These are phyloP conservation scores for Poeciliopsis turneri DNA, from an alignment of 2,797 vertebrate genomes.

Conservation along the genomic window DNA sequence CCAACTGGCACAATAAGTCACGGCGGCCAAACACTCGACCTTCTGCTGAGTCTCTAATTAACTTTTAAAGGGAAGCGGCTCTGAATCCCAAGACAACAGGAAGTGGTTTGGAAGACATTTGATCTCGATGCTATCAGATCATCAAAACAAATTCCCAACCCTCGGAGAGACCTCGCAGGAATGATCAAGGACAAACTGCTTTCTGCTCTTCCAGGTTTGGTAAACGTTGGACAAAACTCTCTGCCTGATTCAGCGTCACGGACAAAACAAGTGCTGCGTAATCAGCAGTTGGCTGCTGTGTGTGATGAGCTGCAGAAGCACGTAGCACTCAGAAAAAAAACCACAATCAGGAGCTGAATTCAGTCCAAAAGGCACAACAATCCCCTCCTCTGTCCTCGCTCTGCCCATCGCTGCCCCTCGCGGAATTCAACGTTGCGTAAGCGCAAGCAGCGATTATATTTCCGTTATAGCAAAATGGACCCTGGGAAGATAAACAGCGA, in stretches of 20 bases:
- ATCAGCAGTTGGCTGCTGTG: slow-evolving; percentile 63
- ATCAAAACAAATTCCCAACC: slow-evolving; percentile 54
- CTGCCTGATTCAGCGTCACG: slow-evolving; percentile 41
- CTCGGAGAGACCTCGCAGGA: slow-evolving; percentile 24
- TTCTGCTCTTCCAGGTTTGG: slow-evolving; percentile 9
- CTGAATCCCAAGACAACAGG: slow-evolving; percentile 51
- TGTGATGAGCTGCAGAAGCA: slow-evolving; percentile 51
- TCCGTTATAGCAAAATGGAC: background rate
- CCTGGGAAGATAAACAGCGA: slow-evolving; percentile 1
- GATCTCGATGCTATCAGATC: slow-evolving; percentile 50
- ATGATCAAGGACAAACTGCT: slow-evolving; percentile 8
- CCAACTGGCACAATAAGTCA: slow-evolving; percentile 26
- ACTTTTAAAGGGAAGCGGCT: slow-evolving; percentile 28
- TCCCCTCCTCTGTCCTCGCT: slow-evolving; percentile 33
- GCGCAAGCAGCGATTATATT: background rate
- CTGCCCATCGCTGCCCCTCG: slow-evolving; percentile 1
- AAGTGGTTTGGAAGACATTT: slow-evolving; percentile 58
- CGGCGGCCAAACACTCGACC: slow-evolving; percentile 15
- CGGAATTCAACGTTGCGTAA: background rate
- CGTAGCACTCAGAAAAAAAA: slow-evolving; percentile 12
- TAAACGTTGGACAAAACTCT: slow-evolving; percentile 46
- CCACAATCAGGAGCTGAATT: slow-evolving; percentile 13
- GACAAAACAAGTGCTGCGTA: slow-evolving; percentile 75
- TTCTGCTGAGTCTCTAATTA: slow-evolving; percentile 35
- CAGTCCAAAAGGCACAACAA: slow-evolving; percentile 27